phyloP scores from a whole-genome alignment of 2,113 vertebrate genomes.

The Sardina pilchardus region DNA sequence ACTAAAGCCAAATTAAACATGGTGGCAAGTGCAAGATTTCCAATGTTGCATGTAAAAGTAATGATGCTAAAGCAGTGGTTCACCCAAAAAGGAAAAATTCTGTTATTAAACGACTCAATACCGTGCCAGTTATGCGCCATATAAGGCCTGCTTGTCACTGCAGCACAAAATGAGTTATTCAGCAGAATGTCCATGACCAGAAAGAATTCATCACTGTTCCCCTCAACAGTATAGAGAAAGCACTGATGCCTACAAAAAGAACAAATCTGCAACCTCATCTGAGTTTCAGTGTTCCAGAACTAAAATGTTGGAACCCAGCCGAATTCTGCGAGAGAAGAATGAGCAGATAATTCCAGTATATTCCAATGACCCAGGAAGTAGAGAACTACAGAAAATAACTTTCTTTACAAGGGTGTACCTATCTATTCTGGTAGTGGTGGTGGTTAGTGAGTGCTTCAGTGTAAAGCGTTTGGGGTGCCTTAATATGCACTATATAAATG shows the following conservation, averaged over 20 bases:
- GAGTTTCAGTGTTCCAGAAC: too few relatives aligned
- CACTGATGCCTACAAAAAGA: not conserved
- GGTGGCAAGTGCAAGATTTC: slow-evolving; percentile 7
- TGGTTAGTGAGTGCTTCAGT: too few relatives aligned
- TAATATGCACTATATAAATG: too few relatives aligned
- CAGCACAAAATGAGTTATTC: not conserved
- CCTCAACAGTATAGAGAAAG: not conserved
- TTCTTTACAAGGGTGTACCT: too few relatives aligned
- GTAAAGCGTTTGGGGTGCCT: too few relatives aligned
- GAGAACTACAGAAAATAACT: too few relatives aligned
- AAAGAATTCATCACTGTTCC: not conserved
- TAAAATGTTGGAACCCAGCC: not conserved
- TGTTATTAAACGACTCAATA: not conserved
- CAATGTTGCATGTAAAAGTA: slow-evolving; percentile 2
- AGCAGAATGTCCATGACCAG: slow-evolving; percentile 2
- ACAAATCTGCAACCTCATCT: not conserved
- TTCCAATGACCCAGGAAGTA: too few relatives aligned
- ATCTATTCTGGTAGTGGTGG: too few relatives aligned
- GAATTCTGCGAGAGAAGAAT: not conserved
- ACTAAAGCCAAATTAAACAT: not conserved
- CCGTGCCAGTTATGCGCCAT: not conserved
- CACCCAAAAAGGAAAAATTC: not conserved
- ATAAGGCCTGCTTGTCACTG: slow-evolving; percentile 6
- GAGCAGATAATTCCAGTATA: not conserved
- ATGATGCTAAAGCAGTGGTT: not conserved